Percentiles rank a stretch among this genome's conserved stretches.
Conservation (phyloP, 2,888 invertebrate species). For the Drosophila macrospina region DNA sequence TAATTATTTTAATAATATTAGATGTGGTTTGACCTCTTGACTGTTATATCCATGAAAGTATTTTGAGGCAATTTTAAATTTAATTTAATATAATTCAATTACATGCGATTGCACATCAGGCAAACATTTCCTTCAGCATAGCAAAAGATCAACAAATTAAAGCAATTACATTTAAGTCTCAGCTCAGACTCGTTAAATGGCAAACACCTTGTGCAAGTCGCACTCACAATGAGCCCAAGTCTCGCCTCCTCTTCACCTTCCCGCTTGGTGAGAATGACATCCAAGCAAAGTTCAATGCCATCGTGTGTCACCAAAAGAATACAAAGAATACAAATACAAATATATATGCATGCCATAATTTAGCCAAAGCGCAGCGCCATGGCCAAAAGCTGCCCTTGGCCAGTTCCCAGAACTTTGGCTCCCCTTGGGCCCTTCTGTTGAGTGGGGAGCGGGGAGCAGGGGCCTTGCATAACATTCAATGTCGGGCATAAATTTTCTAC, state of each 20-base stretch:
- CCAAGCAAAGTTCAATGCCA: conserved; percentile 57
- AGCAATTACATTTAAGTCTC: background rate
- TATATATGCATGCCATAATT: conserved; percentile 45
- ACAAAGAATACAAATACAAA: conserved; percentile 2
- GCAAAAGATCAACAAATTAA: background rate
- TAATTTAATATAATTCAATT: too few relatives aligned
- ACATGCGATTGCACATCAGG: too few relatives aligned
- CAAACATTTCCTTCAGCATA: too few relatives aligned
- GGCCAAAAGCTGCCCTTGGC: conserved; percentile 63
- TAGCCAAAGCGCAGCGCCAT: conserved; percentile 49
- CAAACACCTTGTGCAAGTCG: conserved; percentile 27
- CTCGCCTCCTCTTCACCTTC: conserved; percentile 27
- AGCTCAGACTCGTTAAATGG: background rate
- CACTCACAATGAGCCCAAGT: conserved; percentile 14
- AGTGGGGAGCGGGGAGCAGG: conserved; percentile 26
- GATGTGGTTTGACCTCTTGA: too few relatives aligned
- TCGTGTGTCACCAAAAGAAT: conserved; percentile 27
- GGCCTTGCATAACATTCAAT: conserved; percentile 62
- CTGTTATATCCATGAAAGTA: too few relatives aligned
- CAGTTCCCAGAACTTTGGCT: conserved; percentile 3
- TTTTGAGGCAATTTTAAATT: too few relatives aligned
- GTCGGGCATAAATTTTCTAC: conserved; percentile 65
- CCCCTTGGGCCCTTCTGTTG: background rate
- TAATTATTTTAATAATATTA: too few relatives aligned
- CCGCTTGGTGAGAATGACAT: conserved; percentile 34